Conservation (phyloP, 2,113 vertebrate species). For the Phyllostomus discolor region DNA sequence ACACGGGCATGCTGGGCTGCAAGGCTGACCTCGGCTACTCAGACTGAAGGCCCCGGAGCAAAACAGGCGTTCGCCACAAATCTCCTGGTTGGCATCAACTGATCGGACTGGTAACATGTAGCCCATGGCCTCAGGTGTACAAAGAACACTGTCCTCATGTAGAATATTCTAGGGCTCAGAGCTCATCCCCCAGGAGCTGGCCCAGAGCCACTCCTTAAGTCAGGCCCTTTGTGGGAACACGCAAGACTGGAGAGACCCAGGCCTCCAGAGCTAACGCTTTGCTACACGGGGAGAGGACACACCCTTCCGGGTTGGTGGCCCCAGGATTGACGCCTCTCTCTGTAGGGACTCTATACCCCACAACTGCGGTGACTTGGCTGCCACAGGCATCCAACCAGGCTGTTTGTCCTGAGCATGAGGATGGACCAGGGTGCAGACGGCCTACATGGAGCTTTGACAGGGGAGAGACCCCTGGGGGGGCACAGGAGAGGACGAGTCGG, state of each 20-base stretch:
- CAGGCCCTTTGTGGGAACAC: not conserved
- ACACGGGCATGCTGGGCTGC: not conserved
- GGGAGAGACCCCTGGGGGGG: not conserved
- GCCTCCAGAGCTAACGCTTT: not conserved
- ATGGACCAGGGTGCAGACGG: too few relatives aligned
- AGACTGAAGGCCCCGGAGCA: not conserved
- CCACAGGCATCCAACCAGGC: not conserved
- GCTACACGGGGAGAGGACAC: fast-evolving
- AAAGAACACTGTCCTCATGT: not conserved
- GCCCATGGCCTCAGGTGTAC: not conserved
- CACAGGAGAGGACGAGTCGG: not conserved
- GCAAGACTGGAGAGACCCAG: not conserved
- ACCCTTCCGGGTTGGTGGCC: not conserved
- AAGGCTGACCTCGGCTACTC: not conserved
- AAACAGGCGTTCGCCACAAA: not conserved
- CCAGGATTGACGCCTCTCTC: not conserved
- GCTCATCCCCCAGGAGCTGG: not conserved
- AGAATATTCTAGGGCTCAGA: not conserved
- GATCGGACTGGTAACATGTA: not conserved
- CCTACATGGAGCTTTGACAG: not conserved
- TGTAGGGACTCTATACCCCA: not conserved
- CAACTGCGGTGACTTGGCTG: not conserved
- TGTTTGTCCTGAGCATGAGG: too few relatives aligned
- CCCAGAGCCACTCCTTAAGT: not conserved
- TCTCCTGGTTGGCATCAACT: not conserved